These are phyloP conservation scores for Salminus brasiliensis DNA, from an alignment of 2,113 vertebrate genomes.

Conservation along the genomic window DNA sequence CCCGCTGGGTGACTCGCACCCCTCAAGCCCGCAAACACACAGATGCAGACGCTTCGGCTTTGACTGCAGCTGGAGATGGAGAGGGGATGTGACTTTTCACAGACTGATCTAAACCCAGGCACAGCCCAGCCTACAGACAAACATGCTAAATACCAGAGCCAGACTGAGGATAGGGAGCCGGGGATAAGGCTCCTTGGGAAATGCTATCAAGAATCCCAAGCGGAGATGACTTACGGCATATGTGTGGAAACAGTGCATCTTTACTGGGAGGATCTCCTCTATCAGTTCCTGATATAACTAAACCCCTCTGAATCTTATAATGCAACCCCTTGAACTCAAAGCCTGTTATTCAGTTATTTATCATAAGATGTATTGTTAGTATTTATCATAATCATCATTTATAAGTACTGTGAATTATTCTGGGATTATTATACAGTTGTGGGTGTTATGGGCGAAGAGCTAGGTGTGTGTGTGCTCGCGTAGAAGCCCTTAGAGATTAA, in stretches of 20 bases:
- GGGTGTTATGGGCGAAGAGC: too few relatives aligned
- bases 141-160: conserved; percentile 71
- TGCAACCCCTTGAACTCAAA: background rate
- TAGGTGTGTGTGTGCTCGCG: too few relatives aligned
- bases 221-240: background rate
- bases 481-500: background rate
- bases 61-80: conserved; percentile 61
- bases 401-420: background rate
- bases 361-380: too few relatives aligned
- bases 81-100: conserved; percentile 75
- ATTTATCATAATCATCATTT: too few relatives aligned
- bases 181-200: conserved; percentile 53
- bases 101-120: conserved; percentile 65
- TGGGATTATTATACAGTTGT: too few relatives aligned
- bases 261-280: background rate
- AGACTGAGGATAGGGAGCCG: conserved; percentile 61
- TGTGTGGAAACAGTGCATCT: background rate
- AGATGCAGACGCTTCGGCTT: conserved; percentile 65
- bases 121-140: conserved; percentile 52
- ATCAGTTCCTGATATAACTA: background rate
- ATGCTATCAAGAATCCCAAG: conserved; percentile 27
- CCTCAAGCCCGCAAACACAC: conserved; percentile 53
- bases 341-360: background rate
- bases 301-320: too few relatives aligned
- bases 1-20: conserved; percentile 56